A percentile compares a stretch with the other conserved stretches of the same genome.
phyloP scores from a whole-genome alignment of 2,888 invertebrate genomes.

The Adela reaumurella region DNA sequence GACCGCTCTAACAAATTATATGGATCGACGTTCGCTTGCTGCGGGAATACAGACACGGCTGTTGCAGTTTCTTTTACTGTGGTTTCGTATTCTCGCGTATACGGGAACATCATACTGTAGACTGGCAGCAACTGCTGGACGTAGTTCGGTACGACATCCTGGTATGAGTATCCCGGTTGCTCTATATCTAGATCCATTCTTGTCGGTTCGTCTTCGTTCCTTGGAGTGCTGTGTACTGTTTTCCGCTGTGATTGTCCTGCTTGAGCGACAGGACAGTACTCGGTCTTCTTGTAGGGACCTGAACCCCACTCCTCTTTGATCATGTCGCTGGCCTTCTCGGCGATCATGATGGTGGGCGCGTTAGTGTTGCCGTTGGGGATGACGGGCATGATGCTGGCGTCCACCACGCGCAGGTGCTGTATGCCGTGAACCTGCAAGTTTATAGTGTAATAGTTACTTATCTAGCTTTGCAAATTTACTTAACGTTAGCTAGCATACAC shows the following conservation, averaged over 20 bases:
- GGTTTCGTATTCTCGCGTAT: not conserved
- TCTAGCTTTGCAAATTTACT: not conserved
- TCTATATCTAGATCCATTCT: too few relatives aligned
- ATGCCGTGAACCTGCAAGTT: conserved; percentile 61
- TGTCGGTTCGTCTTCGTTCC: too few relatives aligned
- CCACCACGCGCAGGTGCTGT: conserved; percentile 67
- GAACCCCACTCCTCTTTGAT: conserved; percentile 69
- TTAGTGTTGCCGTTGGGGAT: conserved; percentile 80
- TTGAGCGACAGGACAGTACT: not conserved
- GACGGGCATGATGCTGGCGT: conserved; percentile 79
- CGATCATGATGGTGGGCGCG: conserved; percentile 80
- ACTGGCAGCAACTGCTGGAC: too few relatives aligned
- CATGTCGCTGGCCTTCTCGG: conserved; percentile 78
- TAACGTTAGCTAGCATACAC: too few relatives aligned
- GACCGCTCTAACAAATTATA: too few relatives aligned
- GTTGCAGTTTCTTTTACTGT: not conserved
- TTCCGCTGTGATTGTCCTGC: too few relatives aligned
- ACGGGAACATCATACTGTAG: too few relatives aligned
- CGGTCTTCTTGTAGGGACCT: not conserved
- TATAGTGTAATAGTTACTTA: not conserved
- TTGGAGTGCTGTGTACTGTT: too few relatives aligned
- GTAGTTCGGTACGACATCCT: too few relatives aligned
- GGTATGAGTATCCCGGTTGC: too few relatives aligned
- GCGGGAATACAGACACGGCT: too few relatives aligned
- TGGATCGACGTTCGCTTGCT: too few relatives aligned